Base-by-base conservation (phyloP, 2,113 vertebrate species). In the Solenodon paradoxus region DNA sequence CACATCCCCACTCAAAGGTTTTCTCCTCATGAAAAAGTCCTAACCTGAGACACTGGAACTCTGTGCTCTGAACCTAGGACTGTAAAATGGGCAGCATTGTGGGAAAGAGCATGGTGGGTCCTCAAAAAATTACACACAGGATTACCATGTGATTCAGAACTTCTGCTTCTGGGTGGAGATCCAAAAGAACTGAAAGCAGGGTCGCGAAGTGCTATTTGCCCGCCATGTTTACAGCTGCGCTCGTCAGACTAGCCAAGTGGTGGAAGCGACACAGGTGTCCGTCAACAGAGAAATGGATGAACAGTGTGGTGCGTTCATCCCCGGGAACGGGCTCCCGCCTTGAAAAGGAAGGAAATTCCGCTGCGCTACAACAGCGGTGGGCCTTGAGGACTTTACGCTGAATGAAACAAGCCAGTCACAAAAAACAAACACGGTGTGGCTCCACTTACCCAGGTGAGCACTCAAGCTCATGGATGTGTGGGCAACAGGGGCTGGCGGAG, bases 321-420 rank as follows among this genome's bases (percentile, higher is more conserved):
- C 20, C 4, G 1, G 20, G 51, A 78, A 40, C 49, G 11, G 3
- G 4, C 53, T 5, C 71, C 81, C 32, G 19, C 38, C 57, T 81
- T 72, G 20, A 63, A 81, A 80, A 64, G 40, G 40, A 57, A 69
- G 69, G 35, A 55, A 40, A 91, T n/a, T 24, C 66, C 40, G 24
- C 38, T 45, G 15, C 5, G 53, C 32, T 24, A 55, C 82, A 30
- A 28, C 28, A 15, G 6, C 15, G 24, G 13, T 26, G 40, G 22
- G 13, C 22, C 57, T 2, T 9, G 77, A 88, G 22, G 68, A 49
- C 17, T 24, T 2, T 13, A 28, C 28, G 28, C 5, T 38, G 32
- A 47, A n/a, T 47, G 57, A 68, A 94, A 49, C 30, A 72, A 91
- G 49, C 26, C 59, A 51, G n/a, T 49, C 57, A 61, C 40, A 42